A percentile compares a stretch with the other conserved stretches of the same genome.
Conservation (phyloP, 2,888 invertebrate species). For the Adineta ricciae region DNA sequence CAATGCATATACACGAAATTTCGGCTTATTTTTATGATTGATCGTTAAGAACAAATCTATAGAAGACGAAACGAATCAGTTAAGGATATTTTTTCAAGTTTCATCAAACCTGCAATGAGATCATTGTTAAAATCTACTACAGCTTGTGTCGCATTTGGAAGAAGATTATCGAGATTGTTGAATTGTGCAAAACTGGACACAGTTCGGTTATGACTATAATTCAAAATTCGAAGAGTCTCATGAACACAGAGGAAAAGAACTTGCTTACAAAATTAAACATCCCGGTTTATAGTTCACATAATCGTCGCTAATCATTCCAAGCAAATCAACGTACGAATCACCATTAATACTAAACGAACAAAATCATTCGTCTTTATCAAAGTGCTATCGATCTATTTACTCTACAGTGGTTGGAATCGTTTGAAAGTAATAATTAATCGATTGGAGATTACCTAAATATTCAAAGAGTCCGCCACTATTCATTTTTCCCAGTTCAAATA, state of each 20-base stretch:
- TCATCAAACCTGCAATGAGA: slow-evolving; percentile 57
- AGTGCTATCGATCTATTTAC: neutral
- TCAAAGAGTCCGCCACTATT: neutral
- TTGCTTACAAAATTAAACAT: neutral
- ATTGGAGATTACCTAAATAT: neutral
- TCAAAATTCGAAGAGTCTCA: neutral
- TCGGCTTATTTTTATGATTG: slow-evolving; percentile 41
- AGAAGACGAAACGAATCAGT: neutral
- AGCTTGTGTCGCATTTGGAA: slow-evolving; percentile 21
- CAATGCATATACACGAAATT: slow-evolving; percentile 33
- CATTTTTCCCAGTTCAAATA: neutral
- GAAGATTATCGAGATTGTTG: neutral
- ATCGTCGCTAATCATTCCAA: slow-evolving; percentile 59
- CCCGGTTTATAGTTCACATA: slow-evolving; percentile 36
- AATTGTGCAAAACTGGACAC: neutral
- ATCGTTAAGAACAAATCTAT: slow-evolving; percentile 70
- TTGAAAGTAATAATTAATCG: neutral
- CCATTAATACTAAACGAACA: slow-evolving; percentile 73
- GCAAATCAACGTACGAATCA: slow-evolving; percentile 82
- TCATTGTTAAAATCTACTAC: slow-evolving; percentile 74
- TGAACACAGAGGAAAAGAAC: neutral
- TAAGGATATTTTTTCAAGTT: neutral
- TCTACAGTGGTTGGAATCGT: neutral
- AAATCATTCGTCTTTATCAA: slow-evolving; percentile 52
- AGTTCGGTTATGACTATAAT: neutral